Conservation (phyloP, 2,797 vertebrate species). For the Artibeus jamaicensis region DNA sequence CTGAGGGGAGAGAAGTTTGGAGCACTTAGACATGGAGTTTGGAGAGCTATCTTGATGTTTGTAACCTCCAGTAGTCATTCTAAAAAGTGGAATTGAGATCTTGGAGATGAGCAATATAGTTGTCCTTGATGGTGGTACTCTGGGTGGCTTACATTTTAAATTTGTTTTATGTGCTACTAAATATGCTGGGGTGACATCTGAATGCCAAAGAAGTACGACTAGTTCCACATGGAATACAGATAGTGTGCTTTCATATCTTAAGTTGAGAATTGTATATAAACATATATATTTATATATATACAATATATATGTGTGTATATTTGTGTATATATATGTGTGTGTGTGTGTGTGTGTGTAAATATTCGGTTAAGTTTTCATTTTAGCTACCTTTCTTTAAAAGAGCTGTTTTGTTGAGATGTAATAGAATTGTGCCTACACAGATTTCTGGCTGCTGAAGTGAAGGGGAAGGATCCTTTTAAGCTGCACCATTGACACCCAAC, state of each 20-base stretch:
- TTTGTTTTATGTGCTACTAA: background rate
- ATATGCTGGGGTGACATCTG: background rate
- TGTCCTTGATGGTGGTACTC: background rate
- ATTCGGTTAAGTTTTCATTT: background rate
- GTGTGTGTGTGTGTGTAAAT: no score
- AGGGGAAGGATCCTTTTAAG: background rate
- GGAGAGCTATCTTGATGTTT: background rate
- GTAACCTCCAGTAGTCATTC: background rate
- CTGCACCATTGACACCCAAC: background rate
- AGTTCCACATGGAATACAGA: background rate
- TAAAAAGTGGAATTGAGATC: background rate
- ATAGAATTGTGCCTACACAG: background rate
- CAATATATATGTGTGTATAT: no score
- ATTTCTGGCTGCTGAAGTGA: background rate
- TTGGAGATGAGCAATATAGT: background rate
- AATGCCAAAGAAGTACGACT: background rate
- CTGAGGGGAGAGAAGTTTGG: background rate
- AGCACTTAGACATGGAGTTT: background rate
- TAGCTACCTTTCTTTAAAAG: slow-evolving; percentile 17
- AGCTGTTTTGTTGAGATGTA: background rate
- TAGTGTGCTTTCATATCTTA: background rate
- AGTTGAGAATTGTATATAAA: background rate
- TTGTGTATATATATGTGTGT: no score
- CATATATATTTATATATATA: no score
- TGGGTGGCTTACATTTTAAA: background rate